Conservation (phyloP, 2,888 invertebrate species). For the Poecilus cupreus region DNA sequence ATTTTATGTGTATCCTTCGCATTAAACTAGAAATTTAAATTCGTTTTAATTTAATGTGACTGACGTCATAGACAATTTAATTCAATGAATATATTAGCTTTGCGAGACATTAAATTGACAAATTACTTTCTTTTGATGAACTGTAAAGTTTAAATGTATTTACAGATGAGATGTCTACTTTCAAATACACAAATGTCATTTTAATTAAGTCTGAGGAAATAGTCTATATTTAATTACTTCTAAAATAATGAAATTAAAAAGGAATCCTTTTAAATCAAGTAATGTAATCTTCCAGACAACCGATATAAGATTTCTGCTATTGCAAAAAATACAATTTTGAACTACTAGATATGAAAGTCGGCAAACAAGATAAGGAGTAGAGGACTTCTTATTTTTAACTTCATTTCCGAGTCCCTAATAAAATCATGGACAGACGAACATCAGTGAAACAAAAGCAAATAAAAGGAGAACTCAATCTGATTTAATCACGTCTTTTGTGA, state of each 20-base stretch:
- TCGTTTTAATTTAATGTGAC: conserved; percentile 5
- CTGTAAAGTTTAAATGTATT: neutral
- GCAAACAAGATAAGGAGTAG: neutral
- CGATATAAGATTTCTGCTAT: neutral
- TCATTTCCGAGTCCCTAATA: conserved; percentile 26
- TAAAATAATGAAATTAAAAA: neutral
- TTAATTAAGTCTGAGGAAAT: neutral
- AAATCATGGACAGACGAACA: conserved; percentile 21
- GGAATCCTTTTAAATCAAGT: neutral
- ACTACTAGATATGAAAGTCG: neutral
- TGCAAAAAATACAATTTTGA: neutral
- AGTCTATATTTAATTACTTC: too few relatives aligned
- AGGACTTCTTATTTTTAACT: conserved; percentile 20
- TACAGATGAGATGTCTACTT: neutral
- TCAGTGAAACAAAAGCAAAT: conserved; percentile 43
- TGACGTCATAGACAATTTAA: conserved; percentile 3
- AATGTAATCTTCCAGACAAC: neutral
- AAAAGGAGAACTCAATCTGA: conserved; percentile 43
- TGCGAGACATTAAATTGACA: conserved; percentile 7
- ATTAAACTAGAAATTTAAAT: conserved; percentile 15
- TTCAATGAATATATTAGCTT: conserved; percentile 20
- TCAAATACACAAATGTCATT: too few relatives aligned
- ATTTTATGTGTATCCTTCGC: conserved; percentile 4
- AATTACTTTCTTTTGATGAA: conserved; percentile 26
- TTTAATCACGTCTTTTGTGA: conserved; percentile 47